Conservation (phyloP, 2,797 vertebrate species). For the Otolemur crassicaudatus region DNA sequence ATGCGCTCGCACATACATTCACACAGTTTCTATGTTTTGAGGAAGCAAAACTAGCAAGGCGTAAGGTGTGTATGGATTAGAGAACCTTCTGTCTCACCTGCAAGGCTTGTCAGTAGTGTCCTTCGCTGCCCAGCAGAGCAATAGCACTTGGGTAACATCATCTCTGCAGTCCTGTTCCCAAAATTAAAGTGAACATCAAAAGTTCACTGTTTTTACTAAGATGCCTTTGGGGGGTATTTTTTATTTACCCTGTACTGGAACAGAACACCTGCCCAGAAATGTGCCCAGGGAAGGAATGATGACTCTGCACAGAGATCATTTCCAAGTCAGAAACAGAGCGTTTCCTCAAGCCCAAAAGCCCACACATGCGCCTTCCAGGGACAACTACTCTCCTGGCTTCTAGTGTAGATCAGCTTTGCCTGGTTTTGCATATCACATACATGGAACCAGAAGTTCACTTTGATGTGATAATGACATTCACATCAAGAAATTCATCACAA, state of each 20-base stretch:
- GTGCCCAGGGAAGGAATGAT: background rate
- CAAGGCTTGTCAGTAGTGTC: background rate
- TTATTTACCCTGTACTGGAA: background rate
- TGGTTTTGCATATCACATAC: background rate
- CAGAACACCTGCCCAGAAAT: background rate
- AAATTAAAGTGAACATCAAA: background rate
- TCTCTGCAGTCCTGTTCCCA: background rate
- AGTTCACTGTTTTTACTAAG: background rate
- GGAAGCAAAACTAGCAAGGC: background rate
- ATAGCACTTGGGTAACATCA: background rate
- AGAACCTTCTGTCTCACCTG: background rate
- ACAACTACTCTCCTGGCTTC: background rate
- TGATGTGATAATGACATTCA: background rate
- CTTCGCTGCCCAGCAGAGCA: background rate
- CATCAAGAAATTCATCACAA: background rate
- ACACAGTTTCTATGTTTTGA: background rate
- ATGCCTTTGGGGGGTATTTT: background rate
- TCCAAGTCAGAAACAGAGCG: background rate
- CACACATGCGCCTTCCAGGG: background rate
- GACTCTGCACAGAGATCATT: background rate
- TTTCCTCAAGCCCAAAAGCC: background rate
- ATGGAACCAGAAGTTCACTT: background rate
- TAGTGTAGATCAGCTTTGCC: background rate
- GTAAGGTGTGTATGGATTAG: background rate
- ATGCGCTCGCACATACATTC: too few relatives aligned